phyloP scores from a whole-genome alignment of 2,888 invertebrate species.

The Geotrupes spiniger region DNA sequence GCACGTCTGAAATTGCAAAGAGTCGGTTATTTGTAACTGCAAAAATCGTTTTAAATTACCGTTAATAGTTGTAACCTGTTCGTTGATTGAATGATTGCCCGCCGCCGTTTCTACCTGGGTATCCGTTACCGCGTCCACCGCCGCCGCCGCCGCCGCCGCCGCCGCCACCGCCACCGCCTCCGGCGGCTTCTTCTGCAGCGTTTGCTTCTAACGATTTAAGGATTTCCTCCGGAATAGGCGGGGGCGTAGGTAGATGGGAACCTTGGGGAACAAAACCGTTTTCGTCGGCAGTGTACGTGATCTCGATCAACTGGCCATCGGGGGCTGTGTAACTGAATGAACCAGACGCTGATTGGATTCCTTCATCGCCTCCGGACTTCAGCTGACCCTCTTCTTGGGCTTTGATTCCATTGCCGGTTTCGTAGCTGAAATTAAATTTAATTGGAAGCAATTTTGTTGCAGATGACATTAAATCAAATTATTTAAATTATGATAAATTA shows the following conservation, averaged over 20 bases:
- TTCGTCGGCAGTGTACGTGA: slow-evolving; percentile 65
- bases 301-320: slow-evolving; percentile 60
- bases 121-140: slow-evolving; percentile 28
- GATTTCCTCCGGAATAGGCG: slow-evolving; percentile 65
- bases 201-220: slow-evolving; percentile 56
- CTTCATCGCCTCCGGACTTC: slow-evolving; percentile 58
- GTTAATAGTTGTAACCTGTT: slow-evolving; percentile 52
- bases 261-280: slow-evolving; percentile 64
- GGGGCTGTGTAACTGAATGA: slow-evolving; percentile 64
- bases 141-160: slow-evolving; percentile 29
- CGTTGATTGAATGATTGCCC: slow-evolving; percentile 49
- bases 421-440: slow-evolving; percentile 50
- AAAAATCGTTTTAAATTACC: slow-evolving; percentile 1
- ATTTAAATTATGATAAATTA: no score
- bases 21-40: no score
- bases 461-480: no score
- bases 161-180: slow-evolving; percentile 29
- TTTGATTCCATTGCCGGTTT: slow-evolving; percentile 63
- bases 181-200: slow-evolving; percentile 50
- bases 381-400: slow-evolving; percentile 61
- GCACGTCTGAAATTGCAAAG: no score
- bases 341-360: slow-evolving; percentile 57
- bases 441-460: no score
- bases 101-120: slow-evolving; percentile 35
- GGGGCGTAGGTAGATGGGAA: slow-evolving; percentile 60